Evolutionary conservation across 2,888 invertebrate genomes (phyloP).

Genomic region (Thecocarcelia acutangulata): DNA sequence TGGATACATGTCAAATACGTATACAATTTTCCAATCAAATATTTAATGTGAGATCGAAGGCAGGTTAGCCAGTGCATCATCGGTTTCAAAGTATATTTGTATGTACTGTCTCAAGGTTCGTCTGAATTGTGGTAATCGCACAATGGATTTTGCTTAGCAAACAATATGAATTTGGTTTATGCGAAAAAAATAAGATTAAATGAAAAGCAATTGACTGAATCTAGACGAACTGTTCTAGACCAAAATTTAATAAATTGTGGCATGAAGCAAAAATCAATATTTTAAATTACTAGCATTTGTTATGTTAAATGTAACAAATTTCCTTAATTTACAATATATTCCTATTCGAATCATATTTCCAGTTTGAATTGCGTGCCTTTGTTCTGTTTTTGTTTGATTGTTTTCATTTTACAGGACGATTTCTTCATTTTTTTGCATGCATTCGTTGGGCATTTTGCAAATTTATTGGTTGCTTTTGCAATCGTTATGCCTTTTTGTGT

Average conservation of each 20-base stretch:
- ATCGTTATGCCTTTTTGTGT: conserved; percentile 56
- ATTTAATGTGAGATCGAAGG: conserved; percentile 34
- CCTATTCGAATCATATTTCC: no score
- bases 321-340: no score
- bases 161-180: conserved; percentile 25
- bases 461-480: conserved; percentile 36
- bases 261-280: conserved; percentile 56
- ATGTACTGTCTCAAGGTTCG: neutral
- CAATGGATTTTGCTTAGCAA: conserved; percentile 24
- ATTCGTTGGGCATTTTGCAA: conserved; percentile 67
- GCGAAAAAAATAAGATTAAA: conserved; percentile 29
- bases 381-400: neutral
- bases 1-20: conserved; percentile 44
- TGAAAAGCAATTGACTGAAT: conserved; percentile 12
- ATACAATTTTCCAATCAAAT: conserved; percentile 34
- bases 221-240: conserved; percentile 13
- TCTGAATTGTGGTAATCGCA: conserved; percentile 31
- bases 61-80: neutral
- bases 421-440: conserved; percentile 61
- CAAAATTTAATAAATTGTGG: conserved; percentile 1
- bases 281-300: conserved; percentile 49
- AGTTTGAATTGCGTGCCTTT: neutral
- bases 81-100: neutral
- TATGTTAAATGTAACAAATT: no score
- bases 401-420: conserved; percentile 21